Conservation (phyloP, 2,113 vertebrate species). For the Pterocles gutturalis region DNA sequence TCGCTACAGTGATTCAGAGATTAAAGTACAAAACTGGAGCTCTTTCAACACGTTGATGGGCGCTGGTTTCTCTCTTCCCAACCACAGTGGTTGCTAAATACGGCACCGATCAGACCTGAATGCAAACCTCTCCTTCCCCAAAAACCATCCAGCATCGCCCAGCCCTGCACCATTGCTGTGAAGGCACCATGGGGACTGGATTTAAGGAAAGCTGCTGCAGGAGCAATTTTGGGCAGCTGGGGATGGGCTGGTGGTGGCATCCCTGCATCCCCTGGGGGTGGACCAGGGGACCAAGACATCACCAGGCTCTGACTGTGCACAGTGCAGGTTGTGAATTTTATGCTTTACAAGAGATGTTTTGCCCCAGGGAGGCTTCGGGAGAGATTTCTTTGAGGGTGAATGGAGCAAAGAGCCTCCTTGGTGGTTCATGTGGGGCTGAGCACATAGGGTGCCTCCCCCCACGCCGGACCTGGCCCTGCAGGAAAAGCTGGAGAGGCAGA, state of each 20-base stretch:
- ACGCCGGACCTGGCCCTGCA: rapidly evolving
- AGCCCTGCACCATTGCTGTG: not conserved
- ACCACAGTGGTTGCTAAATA: rapidly evolving
- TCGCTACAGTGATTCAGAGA: not conserved
- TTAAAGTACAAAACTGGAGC: not conserved
- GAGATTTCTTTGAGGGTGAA: not conserved
- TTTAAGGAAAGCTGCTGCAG: not conserved
- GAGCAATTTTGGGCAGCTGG: not conserved
- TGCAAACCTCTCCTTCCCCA: not conserved
- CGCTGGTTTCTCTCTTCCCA: not conserved
- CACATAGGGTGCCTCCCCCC: rapidly evolving
- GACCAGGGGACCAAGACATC: not conserved
- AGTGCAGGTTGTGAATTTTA: not conserved
- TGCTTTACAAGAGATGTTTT: too few relatives aligned
- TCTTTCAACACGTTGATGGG: rapidly evolving
- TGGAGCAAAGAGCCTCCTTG: not conserved
- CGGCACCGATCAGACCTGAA: rapidly evolving
- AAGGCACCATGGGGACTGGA: rapidly evolving
- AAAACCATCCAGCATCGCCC: rapidly evolving
- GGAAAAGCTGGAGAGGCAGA: not conserved
- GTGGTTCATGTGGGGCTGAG: not conserved
- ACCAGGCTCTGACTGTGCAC: rapidly evolving
- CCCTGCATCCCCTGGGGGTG: not conserved
- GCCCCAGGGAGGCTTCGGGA: not conserved
- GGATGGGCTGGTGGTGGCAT: rapidly evolving